phyloP scores from a whole-genome alignment of 2,888 invertebrate genomes.

The Ennomos erosarius region DNA sequence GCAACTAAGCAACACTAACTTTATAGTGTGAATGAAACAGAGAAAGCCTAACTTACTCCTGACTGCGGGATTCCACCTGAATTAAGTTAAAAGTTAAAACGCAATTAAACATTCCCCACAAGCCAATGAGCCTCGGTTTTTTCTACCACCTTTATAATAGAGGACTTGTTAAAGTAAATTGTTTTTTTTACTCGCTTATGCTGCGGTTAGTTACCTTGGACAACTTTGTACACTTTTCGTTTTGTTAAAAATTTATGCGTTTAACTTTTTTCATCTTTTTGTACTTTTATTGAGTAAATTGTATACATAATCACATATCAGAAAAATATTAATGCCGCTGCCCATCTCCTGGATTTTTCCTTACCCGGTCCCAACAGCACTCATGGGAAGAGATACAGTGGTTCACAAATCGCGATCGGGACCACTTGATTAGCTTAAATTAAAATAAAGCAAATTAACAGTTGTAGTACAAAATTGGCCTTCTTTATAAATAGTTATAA shows the following conservation, averaged over 20 bases:
- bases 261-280: not conserved
- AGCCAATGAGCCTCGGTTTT: slow-evolving; percentile 27
- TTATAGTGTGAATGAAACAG: slow-evolving; percentile 12
- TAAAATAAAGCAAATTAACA: no score
- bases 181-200: slow-evolving; percentile 13
- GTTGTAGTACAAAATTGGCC: not conserved
- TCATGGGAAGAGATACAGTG: no score
- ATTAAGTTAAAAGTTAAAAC: slow-evolving; percentile 30
- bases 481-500: no score
- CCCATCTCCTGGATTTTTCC: no score
- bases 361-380: no score
- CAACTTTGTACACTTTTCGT: slow-evolving; percentile 5
- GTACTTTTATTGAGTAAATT: not conserved
- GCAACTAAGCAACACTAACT: slow-evolving; percentile 4
- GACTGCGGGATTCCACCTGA: slow-evolving; percentile 7
- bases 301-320: no score
- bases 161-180: slow-evolving; percentile 7
- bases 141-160: slow-evolving; percentile 16
- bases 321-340: no score
- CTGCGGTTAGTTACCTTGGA: not conserved
- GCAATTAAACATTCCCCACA: slow-evolving; percentile 30
- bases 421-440: no score
- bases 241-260: slow-evolving; percentile 1
- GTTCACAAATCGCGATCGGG: no score
- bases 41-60: slow-evolving; percentile 1